A percentile compares a stretch with the other conserved stretches of the same genome.
Evolutionary conservation across 2,113 vertebrate genomes (phyloP).

Genomic region (Onychostoma macrolepis): DNA sequence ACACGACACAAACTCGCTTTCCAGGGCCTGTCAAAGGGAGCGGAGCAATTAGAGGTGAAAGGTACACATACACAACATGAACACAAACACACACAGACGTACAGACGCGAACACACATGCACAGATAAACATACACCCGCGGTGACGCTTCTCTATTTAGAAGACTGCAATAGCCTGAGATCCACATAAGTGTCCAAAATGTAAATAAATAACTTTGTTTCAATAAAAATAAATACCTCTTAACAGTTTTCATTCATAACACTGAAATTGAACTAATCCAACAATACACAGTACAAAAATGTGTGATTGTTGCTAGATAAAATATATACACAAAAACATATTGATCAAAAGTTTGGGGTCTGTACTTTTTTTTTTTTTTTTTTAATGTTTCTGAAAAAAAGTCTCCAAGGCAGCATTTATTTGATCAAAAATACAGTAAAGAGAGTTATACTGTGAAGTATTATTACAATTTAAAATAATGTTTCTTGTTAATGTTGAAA

Average conservation of each 20-base stretch:
- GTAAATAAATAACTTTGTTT: background rate
- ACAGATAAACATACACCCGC: background rate
- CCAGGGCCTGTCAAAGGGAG: constrained; percentile 87
- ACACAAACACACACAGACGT: constrained; percentile 28
- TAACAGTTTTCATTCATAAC: background rate
- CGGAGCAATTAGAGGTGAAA: constrained; percentile 71
- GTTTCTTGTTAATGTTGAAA: background rate
- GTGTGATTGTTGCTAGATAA: background rate
- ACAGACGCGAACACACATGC: constrained; percentile 1
- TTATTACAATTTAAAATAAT: too few species aligned
- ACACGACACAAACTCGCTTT: constrained; percentile 99
- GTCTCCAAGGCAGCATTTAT: background rate
- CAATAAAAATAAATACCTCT: background rate
- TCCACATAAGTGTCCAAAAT: background rate
- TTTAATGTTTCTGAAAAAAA: too few species aligned
- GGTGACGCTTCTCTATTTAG: background rate
- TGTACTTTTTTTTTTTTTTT: too few species aligned
- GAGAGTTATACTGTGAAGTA: background rate
- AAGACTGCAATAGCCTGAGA: background rate
- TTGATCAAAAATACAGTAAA: background rate
- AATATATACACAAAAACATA: background rate
- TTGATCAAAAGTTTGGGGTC: too few species aligned
- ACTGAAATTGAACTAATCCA: background rate
- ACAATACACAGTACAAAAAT: background rate
- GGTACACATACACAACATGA: constrained; percentile 38